Percentiles rank a stretch among this genome's conserved stretches.
These are phyloP conservation scores for Homarus americanus DNA, from an alignment of 1,140 invertebrate genomes.

Conservation along the genomic window DNA sequence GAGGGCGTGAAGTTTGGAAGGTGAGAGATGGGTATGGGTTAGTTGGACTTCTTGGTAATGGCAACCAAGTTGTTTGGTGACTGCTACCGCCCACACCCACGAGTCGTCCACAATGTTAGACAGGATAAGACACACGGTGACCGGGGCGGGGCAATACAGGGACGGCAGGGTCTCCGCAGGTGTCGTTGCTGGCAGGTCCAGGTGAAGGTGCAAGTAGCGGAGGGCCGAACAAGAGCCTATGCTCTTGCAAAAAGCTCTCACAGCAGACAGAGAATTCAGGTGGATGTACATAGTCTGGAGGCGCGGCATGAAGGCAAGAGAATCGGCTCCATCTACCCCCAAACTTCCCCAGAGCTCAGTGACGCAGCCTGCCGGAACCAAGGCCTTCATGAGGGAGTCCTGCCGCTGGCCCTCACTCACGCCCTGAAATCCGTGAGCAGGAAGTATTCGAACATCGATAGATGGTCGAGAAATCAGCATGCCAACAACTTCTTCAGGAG, in stretches of 20 bases:
- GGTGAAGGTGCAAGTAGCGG: constrained; percentile 1
- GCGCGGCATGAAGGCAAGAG: constrained; percentile 34
- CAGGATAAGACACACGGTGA: constrained; percentile 8
- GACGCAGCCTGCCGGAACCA: constrained; percentile 25
- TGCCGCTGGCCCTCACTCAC: background rate
- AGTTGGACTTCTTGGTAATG: constrained; percentile 36
- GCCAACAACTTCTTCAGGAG: background rate
- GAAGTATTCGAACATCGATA: constrained; percentile 28
- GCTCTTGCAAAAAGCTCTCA: constrained; percentile 34
- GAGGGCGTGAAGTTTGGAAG: constrained; percentile 1
- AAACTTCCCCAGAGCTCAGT: constrained; percentile 43
- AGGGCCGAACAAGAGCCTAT: background rate
- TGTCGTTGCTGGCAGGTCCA: constrained; percentile 8
- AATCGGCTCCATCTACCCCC: constrained; percentile 39
- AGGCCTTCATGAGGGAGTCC: constrained; percentile 10
- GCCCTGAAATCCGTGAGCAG: background rate
- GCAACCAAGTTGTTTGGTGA: constrained; percentile 33
- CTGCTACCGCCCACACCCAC: constrained; percentile 29
- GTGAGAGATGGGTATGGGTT: constrained; percentile 1
- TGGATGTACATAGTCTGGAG: constrained; percentile 29
- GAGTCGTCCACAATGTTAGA: constrained; percentile 23
- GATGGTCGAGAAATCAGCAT: background rate
- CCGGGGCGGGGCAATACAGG: background rate
- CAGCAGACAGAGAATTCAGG: constrained; percentile 41
- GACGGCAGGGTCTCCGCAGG: background rate